Conservation (phyloP, 2,797 vertebrate species). For the Channallabes apus region DNA sequence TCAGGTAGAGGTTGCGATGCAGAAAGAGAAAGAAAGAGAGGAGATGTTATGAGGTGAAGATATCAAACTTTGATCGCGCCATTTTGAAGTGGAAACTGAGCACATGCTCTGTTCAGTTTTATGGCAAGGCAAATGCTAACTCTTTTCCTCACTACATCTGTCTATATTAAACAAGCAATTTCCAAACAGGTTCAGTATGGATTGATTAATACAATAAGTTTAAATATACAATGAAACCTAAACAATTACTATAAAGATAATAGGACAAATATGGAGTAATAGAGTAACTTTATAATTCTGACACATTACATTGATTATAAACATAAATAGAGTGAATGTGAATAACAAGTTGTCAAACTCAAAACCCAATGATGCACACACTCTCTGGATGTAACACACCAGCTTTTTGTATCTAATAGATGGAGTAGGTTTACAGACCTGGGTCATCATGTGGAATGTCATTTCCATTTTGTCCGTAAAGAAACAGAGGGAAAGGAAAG, state of each 20-base stretch:
- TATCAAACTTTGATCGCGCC: neutral
- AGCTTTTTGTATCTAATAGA: neutral
- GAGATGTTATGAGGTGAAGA: neutral
- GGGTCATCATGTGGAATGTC: conserved; percentile 75
- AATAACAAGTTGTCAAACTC: conserved; percentile 15
- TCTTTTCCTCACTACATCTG: neutral
- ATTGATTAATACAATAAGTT: neutral
- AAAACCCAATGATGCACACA: neutral
- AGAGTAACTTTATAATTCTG: neutral
- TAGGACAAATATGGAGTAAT: neutral
- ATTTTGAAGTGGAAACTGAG: neutral
- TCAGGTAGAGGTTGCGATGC: neutral
- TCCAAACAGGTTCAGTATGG: neutral
- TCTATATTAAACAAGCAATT: neutral
- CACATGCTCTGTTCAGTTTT: conserved; percentile 5
- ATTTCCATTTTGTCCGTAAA: conserved; percentile 68
- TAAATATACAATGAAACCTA: too few species aligned
- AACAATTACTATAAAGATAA: neutral
- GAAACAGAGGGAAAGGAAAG: conserved; percentile 84
- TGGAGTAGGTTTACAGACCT: conserved; percentile 75
- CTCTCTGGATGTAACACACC: neutral
- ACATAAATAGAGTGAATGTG: neutral
- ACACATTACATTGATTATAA: neutral
- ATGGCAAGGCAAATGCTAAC: neutral
- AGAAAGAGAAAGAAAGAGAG: neutral